Evolutionary conservation across 2,888 invertebrate species (phyloP).

Genomic region (Cosmia pyralina): DNA sequence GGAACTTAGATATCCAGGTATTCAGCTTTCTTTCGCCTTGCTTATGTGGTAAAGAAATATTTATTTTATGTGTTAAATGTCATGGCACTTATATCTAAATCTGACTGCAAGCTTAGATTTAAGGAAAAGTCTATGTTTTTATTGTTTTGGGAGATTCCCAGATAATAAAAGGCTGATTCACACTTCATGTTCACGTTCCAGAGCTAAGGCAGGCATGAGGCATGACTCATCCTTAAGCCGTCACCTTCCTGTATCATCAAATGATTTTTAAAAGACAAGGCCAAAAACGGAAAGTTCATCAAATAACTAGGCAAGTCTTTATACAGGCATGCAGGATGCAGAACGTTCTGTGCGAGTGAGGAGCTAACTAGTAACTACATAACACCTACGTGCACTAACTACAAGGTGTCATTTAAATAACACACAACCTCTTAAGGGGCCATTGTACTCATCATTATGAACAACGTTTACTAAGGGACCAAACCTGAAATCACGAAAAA

Average conservation of each 20-base stretch:
- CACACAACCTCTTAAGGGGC: too few species aligned
- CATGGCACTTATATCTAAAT: not conserved
- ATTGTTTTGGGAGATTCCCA: slow-evolving; percentile 5
- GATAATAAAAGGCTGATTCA: slow-evolving; percentile 28
- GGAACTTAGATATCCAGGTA: not conserved
- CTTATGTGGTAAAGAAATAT: not conserved
- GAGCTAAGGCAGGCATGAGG: not conserved
- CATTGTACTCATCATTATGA: too few species aligned
- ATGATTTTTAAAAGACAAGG: not conserved
- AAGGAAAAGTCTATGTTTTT: slow-evolving; percentile 1
- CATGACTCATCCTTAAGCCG: slow-evolving; percentile 23
- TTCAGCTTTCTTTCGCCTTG: not conserved
- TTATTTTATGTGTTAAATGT: not conserved
- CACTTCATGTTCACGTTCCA: not conserved
- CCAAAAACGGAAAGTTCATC: not conserved
- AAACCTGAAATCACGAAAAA: too few species aligned
- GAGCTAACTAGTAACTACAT: not conserved
- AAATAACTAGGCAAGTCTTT: not conserved
- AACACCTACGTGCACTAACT: not conserved
- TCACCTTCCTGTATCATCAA: not conserved
- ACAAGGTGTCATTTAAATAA: too few species aligned
- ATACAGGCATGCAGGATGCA: not conserved
- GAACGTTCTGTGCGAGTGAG: not conserved
- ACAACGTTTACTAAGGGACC: too few species aligned
- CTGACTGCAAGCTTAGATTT: not conserved